A percentile compares a stretch with the other conserved stretches of the same genome.
Evolutionary conservation across 2,888 invertebrate species (phyloP).

Genomic region (Cephonodes hylas): DNA sequence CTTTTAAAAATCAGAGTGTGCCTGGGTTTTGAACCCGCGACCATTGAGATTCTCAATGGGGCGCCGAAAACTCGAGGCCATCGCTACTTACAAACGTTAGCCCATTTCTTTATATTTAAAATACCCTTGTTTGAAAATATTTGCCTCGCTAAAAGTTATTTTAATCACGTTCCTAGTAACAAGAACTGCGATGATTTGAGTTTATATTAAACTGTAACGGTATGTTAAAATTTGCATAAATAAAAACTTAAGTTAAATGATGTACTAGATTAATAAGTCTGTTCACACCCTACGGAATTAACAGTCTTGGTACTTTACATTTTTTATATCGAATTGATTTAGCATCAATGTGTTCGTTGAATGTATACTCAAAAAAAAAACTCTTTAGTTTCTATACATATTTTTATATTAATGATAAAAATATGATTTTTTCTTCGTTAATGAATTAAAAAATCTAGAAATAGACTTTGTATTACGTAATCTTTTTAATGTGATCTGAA

Average conservation of each 20-base stretch:
- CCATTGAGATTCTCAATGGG: too few relatives aligned
- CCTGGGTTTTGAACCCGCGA: too few relatives aligned
- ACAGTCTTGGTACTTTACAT: not conserved
- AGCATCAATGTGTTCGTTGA: too few relatives aligned
- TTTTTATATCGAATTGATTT: too few relatives aligned
- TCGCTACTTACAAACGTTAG: too few relatives aligned
- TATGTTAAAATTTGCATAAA: not conserved
- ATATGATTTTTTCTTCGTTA: too few relatives aligned
- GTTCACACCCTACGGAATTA: not conserved
- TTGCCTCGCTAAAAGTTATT: not conserved
- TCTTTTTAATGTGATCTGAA: not conserved
- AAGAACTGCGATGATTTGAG: not conserved
- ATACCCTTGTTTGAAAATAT: not conserved
- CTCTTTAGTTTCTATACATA: too few relatives aligned
- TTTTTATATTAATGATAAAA: too few relatives aligned
- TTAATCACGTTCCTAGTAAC: not conserved
- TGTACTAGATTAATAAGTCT: not conserved
- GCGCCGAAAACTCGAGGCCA: too few relatives aligned
- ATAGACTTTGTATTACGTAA: not conserved
- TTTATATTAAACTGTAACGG: not conserved
- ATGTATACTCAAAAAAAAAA: too few relatives aligned
- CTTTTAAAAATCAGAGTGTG: too few relatives aligned
- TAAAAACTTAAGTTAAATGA: not conserved
- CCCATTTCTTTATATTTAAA: not conserved
- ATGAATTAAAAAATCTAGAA: too few relatives aligned